Percentiles rank a stretch among this genome's conserved stretches.
phyloP scores from a whole-genome alignment of 2,113 vertebrate species.

The Plectropomus leopardus region DNA sequence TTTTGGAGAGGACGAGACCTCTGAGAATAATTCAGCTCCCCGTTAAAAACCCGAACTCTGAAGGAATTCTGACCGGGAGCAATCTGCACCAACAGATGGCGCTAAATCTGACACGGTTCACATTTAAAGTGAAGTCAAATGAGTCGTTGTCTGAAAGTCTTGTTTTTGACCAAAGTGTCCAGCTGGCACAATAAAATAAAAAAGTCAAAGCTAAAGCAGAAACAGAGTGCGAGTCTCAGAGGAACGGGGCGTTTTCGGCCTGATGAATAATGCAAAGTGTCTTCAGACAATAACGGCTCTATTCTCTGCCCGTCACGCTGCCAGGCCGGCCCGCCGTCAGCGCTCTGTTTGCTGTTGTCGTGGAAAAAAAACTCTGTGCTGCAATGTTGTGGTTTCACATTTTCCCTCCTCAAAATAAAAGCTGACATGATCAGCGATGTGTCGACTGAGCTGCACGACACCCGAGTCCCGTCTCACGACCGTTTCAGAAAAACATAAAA shows the following conservation, averaged over 20 bases:
- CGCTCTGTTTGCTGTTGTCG: conserved; percentile 32
- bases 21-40: too few relatives aligned
- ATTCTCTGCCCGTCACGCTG: conserved; percentile 16
- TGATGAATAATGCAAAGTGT: conserved; percentile 47
- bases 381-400: conserved; percentile 29
- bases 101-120: too few relatives aligned
- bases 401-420: conserved; percentile 14
- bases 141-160: neutral
- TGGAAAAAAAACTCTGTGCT: conserved; percentile 32
- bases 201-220: neutral
- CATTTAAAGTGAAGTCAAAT: too few relatives aligned
- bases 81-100: too few relatives aligned
- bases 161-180: neutral
- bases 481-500: neutral
- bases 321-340: conserved; percentile 3
- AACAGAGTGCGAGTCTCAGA: neutral
- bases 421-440: neutral
- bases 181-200: neutral
- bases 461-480: neutral
- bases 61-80: too few relatives aligned
- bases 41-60: too few relatives aligned
- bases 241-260: conserved; percentile 14
- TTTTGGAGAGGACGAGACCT: too few relatives aligned
- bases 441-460: conserved; percentile 7
- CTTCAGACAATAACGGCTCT: conserved; percentile 47